Conservation (phyloP, 1,140 invertebrate genomes). For the Aphelinus certus region DNA sequence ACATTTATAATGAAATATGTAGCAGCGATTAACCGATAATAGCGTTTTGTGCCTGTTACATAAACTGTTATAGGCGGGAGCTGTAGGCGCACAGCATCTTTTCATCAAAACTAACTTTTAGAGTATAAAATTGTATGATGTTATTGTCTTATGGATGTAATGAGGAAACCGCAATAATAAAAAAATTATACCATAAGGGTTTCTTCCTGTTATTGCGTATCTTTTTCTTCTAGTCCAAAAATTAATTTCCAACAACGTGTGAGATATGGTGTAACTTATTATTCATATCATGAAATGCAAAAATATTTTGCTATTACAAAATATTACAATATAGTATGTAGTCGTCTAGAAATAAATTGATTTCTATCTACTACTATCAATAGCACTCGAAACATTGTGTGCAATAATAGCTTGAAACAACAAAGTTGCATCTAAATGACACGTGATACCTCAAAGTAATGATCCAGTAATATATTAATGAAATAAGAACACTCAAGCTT, state of each 20-base stretch:
- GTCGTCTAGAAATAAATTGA: constrained; percentile 40
- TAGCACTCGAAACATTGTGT: not conserved
- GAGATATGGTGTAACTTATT: constrained; percentile 32
- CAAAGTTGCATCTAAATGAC: too few species aligned
- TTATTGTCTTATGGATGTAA: constrained; percentile 39
- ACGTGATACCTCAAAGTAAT: too few species aligned
- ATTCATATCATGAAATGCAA: constrained; percentile 32
- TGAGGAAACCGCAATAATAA: constrained; percentile 39
- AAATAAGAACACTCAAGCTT: too few species aligned
- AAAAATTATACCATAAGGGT: constrained; percentile 29
- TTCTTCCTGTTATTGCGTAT: too few species aligned
- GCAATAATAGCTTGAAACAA: too few species aligned
- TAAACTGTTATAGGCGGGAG: constrained; percentile 10
- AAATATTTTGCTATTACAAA: constrained; percentile 42
- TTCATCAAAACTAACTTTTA: constrained; percentile 42
- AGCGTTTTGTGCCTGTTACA: constrained; percentile 31
- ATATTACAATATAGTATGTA: constrained; percentile 33
- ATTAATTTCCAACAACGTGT: not conserved
- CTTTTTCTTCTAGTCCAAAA: too few species aligned
- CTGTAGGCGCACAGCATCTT: constrained; percentile 37
- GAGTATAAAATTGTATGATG: constrained; percentile 39
- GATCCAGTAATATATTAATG: too few species aligned
- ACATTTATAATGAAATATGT: constrained; percentile 50
- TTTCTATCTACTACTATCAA: constrained; percentile 44
- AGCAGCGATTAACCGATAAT: constrained; percentile 35